phyloP scores from a whole-genome alignment of 2,113 vertebrate species.

The Micronycteris hirsuta region DNA sequence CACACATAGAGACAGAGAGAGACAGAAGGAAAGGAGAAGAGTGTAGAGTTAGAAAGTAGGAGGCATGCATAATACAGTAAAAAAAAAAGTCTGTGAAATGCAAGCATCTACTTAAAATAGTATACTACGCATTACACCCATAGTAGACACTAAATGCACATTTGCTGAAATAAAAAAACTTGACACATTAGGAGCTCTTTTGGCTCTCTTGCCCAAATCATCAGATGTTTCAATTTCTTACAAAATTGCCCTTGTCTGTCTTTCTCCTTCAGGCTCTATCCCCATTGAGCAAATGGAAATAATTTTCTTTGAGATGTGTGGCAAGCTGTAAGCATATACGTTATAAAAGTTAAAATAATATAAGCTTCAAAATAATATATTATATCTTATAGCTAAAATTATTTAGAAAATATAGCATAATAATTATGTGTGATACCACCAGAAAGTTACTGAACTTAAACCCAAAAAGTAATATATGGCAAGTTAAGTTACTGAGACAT shows the following conservation, averaged over 20 bases:
- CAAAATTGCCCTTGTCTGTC: background rate
- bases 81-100: background rate
- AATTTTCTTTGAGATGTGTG: background rate
- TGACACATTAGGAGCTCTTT: conserved; percentile 27
- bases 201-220: conserved; percentile 17
- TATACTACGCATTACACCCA: background rate
- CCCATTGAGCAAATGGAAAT: background rate
- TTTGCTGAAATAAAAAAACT: conserved; percentile 29
- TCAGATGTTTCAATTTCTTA: conserved; percentile 44
- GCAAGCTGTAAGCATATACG: background rate
- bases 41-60: background rate
- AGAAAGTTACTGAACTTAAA: background rate
- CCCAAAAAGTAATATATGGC: background rate
- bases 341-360: conserved; percentile 13
- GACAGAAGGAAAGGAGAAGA: background rate
- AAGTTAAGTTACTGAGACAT: background rate
- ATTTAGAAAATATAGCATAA: background rate
- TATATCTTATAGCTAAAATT: background rate
- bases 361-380: background rate
- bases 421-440: background rate
- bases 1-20: background rate
- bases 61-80: background rate
- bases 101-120: conserved; percentile 42
- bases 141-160: conserved; percentile 14
- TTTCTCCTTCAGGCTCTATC: conserved; percentile 11